Conservation (phyloP, 2,888 invertebrate genomes). For the Dendrolimus pini region DNA sequence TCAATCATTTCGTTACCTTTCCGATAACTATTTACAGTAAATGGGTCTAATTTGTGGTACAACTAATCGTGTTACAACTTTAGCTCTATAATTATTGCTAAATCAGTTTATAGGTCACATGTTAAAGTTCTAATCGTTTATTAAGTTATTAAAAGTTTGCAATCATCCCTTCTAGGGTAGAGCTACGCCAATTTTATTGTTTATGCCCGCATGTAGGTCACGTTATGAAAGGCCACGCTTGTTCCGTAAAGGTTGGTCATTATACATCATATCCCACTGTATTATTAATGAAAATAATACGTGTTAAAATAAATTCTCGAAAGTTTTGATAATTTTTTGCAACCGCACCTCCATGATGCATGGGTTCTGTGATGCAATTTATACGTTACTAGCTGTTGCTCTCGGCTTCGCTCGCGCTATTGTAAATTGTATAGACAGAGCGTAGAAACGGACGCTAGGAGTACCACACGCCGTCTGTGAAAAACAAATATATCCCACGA, state of each 20-base stretch:
- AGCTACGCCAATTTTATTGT: background rate
- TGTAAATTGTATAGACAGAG: too few relatives aligned
- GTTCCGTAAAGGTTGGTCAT: conserved; percentile 10
- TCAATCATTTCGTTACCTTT: too few relatives aligned
- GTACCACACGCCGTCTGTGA: too few relatives aligned
- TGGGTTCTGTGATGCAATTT: too few relatives aligned
- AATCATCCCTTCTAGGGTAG: background rate
- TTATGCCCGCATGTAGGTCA: background rate
- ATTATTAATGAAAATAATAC: conserved; percentile 4
- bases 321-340: too few relatives aligned
- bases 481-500: too few relatives aligned
- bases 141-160: background rate
- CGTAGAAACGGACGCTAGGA: too few relatives aligned
- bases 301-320: background rate
- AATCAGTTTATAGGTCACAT: background rate
- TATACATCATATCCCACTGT: conserved; percentile 5
- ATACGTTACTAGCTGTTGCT: too few relatives aligned
- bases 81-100: too few relatives aligned
- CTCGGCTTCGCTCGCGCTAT: too few relatives aligned
- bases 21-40: too few relatives aligned
- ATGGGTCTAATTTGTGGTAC: background rate
- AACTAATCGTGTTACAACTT: background rate
- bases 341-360: too few relatives aligned
- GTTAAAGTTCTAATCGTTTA: background rate
- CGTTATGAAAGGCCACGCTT: background rate